These are phyloP conservation scores for Suncus etruscus DNA, from an alignment of 2,113 vertebrate genomes.

Conservation along the genomic window DNA sequence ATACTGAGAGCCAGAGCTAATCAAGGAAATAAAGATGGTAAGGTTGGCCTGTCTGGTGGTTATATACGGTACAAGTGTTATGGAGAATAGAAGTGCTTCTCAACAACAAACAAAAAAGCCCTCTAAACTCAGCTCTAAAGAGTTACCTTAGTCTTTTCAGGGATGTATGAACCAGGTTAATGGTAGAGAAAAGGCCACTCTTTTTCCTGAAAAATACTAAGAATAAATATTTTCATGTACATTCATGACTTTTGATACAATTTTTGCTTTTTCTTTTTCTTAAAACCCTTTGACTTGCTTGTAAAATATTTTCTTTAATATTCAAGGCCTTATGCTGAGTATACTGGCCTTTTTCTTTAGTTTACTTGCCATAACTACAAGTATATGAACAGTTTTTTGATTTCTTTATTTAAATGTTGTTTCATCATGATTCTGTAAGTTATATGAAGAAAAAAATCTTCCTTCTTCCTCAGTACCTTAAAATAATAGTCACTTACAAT, in stretches of 20 bases:
- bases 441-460: not conserved
- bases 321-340: not conserved
- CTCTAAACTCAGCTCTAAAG: not conserved
- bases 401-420: conserved; percentile 3
- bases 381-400: not conserved
- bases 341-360: conserved; percentile 49
- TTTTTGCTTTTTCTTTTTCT: conserved; percentile 18
- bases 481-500: conserved; percentile 8
- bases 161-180: not conserved
- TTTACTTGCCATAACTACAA: conserved; percentile 5
- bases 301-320: not conserved
- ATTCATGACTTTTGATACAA: not conserved
- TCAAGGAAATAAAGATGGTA: not conserved
- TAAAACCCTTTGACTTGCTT: not conserved
- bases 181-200: not conserved
- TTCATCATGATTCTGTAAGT: not conserved
- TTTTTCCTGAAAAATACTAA: not conserved
- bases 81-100: not conserved
- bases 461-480: conserved; percentile 39
- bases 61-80: not conserved
- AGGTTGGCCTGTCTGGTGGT: not conserved
- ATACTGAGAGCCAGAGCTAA: conserved; percentile 9
- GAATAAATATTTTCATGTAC: not conserved
- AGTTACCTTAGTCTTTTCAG: not conserved
- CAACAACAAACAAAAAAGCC: not conserved